Evolutionary conservation across 2,113 vertebrate genomes (phyloP).

Genomic region (Struthidea cinerea): DNA sequence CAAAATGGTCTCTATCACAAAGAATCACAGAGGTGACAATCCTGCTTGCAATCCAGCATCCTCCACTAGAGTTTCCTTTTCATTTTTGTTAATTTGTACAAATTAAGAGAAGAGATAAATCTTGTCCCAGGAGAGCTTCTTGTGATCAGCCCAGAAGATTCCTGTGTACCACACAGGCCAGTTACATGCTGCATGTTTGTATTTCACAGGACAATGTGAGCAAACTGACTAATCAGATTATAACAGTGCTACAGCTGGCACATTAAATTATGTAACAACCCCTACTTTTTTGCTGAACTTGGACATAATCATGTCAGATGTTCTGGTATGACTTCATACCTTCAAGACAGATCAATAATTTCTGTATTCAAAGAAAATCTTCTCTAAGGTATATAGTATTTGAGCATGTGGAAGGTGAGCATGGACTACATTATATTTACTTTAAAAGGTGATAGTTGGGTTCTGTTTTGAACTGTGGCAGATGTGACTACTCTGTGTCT

Average conservation of each 20-base stretch:
- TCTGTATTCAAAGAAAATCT: neutral
- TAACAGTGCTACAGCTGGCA: neutral
- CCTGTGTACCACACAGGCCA: rapidly evolving
- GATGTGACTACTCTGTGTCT: neutral
- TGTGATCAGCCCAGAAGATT: neutral
- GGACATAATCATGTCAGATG: neutral
- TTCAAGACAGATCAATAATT: neutral
- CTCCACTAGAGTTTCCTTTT: neutral
- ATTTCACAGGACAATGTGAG: neutral
- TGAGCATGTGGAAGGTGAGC: neutral
- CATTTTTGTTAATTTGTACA: neutral
- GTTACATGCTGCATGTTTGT: neutral
- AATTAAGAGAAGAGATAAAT: neutral
- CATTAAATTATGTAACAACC: neutral
- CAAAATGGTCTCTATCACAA: rapidly evolving
- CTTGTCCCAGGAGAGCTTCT: neutral
- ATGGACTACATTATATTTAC: neutral
- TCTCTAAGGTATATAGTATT: neutral
- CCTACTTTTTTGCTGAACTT: neutral
- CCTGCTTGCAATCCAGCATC: neutral
- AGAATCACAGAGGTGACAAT: neutral
- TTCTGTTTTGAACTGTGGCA: neutral
- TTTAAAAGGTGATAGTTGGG: neutral
- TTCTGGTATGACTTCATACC: neutral
- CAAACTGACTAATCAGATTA: neutral